Evolutionary conservation across 1,140 invertebrate species (phyloP).

Genomic region (Procambarus virginalis): DNA sequence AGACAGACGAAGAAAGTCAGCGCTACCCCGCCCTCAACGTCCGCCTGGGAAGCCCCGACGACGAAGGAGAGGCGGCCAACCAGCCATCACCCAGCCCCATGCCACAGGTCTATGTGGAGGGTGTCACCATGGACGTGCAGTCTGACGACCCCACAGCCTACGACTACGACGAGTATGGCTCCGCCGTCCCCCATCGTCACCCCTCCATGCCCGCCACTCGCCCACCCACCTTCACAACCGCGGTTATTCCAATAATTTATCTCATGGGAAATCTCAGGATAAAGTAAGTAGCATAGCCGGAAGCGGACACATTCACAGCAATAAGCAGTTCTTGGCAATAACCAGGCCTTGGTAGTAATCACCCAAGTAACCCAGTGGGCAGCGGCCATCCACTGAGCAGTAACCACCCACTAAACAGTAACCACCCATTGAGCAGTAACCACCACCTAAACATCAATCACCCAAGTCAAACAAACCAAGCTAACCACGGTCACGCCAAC

Average conservation of each 20-base stretch:
- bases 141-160: conserved; percentile 16
- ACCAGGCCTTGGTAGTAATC: too few relatives aligned
- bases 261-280: neutral
- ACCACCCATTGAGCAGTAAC: too few relatives aligned
- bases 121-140: conserved; percentile 1
- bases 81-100: neutral
- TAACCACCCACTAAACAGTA: too few relatives aligned
- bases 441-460: neutral
- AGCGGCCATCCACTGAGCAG: too few relatives aligned
- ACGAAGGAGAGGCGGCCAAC: neutral
- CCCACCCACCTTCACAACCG: neutral
- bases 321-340: neutral
- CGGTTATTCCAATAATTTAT: neutral
- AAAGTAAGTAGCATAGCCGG: neutral
- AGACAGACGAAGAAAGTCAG: conserved; percentile 36
- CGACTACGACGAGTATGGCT: neutral
- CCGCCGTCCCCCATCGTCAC: neutral
- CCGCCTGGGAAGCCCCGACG: conserved; percentile 28
- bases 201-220: neutral
- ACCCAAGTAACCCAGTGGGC: too few relatives aligned
- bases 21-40: conserved; percentile 46
- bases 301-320: neutral
- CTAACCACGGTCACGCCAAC: neutral
- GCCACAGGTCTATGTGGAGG: neutral
- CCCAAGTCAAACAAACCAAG: neutral